Percentiles rank a stretch among this genome's conserved stretches.
Conservation (phyloP, 2,888 invertebrate genomes). For the Thalpophila matura region DNA sequence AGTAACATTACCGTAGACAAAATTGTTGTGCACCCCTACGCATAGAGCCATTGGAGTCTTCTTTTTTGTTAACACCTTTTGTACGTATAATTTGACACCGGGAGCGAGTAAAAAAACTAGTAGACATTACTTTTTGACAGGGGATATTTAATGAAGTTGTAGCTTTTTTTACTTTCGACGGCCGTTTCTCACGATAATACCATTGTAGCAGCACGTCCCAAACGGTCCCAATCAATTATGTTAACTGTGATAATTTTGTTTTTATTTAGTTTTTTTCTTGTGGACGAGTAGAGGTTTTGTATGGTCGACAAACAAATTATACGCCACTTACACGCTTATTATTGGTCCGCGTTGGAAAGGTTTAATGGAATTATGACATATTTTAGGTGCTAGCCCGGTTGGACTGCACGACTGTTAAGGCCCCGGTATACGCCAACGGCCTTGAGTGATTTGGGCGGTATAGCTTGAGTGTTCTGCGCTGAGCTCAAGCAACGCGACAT, state of each 20-base stretch:
- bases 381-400: conserved; percentile 56
- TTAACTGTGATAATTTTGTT: conserved; percentile 88
- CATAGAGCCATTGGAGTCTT: conserved; percentile 75
- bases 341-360: conserved; percentile 66
- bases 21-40: conserved; percentile 80
- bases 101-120: conserved; percentile 87
- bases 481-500: too few species aligned
- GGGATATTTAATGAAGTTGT: conserved; percentile 90
- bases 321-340: conserved; percentile 84
- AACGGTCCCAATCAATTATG: conserved; percentile 89
- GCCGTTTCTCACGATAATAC: conserved; percentile 83
- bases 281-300: conserved; percentile 70
- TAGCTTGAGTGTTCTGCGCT: too few species aligned
- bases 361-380: conserved; percentile 67
- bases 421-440: too few species aligned
- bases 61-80: conserved; percentile 91
- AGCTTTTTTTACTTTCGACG: conserved; percentile 74
- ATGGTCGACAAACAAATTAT: conserved; percentile 85
- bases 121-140: conserved; percentile 90
- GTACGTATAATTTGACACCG: conserved; percentile 90
- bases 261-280: conserved; percentile 67
- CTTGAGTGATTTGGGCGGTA: too few species aligned
- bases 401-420: too few species aligned
- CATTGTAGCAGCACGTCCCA: conserved; percentile 87
- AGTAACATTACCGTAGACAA: conserved; percentile 67